A percentile compares a stretch with the other conserved stretches of the same genome.
Conservation (phyloP, 1,140 invertebrate genomes). For the Ericerus pela region DNA sequence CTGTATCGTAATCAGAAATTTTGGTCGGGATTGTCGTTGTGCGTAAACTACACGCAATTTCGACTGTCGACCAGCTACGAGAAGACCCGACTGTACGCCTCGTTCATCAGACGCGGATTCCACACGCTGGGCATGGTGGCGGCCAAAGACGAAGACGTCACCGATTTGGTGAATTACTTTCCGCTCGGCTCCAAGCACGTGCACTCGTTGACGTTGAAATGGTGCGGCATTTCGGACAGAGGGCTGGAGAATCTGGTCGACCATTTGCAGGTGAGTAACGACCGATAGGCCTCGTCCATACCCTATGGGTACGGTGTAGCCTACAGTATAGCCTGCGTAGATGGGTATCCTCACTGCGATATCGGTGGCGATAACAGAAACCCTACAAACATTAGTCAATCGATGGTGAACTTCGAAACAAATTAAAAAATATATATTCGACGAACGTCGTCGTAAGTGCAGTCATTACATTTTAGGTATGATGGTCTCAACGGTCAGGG, state of each 20-base stretch:
- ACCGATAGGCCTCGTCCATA: background rate
- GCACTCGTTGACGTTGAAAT: constrained; percentile 62
- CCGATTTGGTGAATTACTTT: constrained; percentile 70
- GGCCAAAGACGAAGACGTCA: constrained; percentile 73
- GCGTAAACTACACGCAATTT: constrained; percentile 66
- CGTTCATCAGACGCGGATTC: constrained; percentile 67
- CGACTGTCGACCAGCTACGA: constrained; percentile 46
- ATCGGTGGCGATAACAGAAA: no score
- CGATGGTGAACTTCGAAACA: no score
- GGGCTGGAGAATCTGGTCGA: constrained; percentile 72
- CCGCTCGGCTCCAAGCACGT: constrained; percentile 66
- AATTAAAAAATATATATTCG: no score
- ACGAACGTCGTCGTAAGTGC: no score
- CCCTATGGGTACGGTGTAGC: no score
- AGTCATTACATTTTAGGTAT: no score
- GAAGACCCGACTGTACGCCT: constrained; percentile 58
- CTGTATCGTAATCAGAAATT: constrained; percentile 66
- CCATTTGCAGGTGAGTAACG: constrained; percentile 53
- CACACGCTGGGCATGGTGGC: constrained; percentile 67
- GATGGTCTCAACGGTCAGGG: no score
- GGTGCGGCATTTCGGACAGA: constrained; percentile 73
- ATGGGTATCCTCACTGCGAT: no score
- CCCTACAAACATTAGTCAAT: no score
- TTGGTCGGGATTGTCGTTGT: constrained; percentile 69
- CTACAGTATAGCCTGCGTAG: no score